Evolutionary conservation across 2,888 invertebrate genomes (phyloP).

Genomic region (Phlogophora meticulosa): DNA sequence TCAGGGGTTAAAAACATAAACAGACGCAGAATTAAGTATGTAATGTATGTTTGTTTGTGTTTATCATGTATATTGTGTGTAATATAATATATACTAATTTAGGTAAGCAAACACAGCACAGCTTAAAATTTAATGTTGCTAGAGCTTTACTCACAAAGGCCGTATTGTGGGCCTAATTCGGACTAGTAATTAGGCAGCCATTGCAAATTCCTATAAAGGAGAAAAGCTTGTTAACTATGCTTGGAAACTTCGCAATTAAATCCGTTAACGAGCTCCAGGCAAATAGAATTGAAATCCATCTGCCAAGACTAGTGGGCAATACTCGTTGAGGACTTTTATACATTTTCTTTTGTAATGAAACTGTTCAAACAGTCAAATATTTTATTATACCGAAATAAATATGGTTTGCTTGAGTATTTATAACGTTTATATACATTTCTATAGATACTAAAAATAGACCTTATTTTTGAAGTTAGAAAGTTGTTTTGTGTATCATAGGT

Average conservation of each 20-base stretch:
- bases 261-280: slow-evolving; percentile 66
- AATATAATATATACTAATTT: too few species aligned
- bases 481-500: neutral
- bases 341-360: slow-evolving; percentile 25
- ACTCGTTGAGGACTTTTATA: slow-evolving; percentile 17
- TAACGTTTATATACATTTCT: neutral
- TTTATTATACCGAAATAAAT: too few species aligned
- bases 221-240: slow-evolving; percentile 60
- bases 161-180: slow-evolving; percentile 65
- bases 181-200: slow-evolving; percentile 70
- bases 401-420: neutral
- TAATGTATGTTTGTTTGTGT: too few species aligned
- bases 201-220: slow-evolving; percentile 68
- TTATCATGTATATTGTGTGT: too few species aligned
- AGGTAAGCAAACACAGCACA: slow-evolving; percentile 4
- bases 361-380: neutral
- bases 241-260: slow-evolving; percentile 69
- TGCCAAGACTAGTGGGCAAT: slow-evolving; percentile 22
- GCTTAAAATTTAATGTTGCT: slow-evolving; percentile 35
- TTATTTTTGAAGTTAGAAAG: neutral
- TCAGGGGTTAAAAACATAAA: slow-evolving; percentile 23
- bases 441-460: slow-evolving; percentile 10
- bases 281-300: slow-evolving; percentile 62
- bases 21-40: neutral
- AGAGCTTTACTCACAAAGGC: slow-evolving; percentile 58